Percentiles rank a stretch among this genome's conserved stretches.
Conservation (phyloP, 2,888 invertebrate species). For the Mythimna vitellina region DNA sequence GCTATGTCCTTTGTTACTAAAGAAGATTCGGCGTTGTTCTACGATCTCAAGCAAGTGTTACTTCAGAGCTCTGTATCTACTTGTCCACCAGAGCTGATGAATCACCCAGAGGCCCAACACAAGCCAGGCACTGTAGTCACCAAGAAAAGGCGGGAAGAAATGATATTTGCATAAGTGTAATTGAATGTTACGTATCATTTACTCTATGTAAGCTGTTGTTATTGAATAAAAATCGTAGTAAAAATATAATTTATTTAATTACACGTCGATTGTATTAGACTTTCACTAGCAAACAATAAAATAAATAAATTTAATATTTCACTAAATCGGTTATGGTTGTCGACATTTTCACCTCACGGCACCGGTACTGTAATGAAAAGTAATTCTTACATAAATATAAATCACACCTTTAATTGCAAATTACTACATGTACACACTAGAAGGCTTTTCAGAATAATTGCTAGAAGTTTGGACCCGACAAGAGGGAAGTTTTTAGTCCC, state of each 20-base stretch:
- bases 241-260: conserved; percentile 73
- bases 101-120: conserved; percentile 99
- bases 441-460: too few relatives aligned
- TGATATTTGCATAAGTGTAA: conserved; percentile 95
- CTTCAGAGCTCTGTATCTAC: conserved; percentile 97
- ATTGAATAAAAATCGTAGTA: conserved; percentile 55
- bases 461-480: too few relatives aligned
- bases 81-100: conserved; percentile 98
- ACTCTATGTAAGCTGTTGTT: conserved; percentile 29
- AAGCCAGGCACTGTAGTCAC: conserved; percentile 99
- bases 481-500: too few relatives aligned
- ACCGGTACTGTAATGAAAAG: conserved; percentile 69
- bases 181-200: conserved; percentile 57
- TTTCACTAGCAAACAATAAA: conserved; percentile 63
- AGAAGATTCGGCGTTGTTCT: conserved; percentile 98
- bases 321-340: conserved; percentile 55
- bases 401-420: too few relatives aligned
- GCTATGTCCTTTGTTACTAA: conserved; percentile 99
- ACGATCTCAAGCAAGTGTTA: conserved; percentile 98
- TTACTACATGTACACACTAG: too few relatives aligned
- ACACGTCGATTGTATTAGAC: conserved; percentile 58
- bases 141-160: conserved; percentile 97
- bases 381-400: not conserved
- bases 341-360: conserved; percentile 50
- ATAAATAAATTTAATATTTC: conserved; percentile 63